phyloP scores from a whole-genome alignment of 2,113 vertebrate species.

The Triplophysa tibetana region DNA sequence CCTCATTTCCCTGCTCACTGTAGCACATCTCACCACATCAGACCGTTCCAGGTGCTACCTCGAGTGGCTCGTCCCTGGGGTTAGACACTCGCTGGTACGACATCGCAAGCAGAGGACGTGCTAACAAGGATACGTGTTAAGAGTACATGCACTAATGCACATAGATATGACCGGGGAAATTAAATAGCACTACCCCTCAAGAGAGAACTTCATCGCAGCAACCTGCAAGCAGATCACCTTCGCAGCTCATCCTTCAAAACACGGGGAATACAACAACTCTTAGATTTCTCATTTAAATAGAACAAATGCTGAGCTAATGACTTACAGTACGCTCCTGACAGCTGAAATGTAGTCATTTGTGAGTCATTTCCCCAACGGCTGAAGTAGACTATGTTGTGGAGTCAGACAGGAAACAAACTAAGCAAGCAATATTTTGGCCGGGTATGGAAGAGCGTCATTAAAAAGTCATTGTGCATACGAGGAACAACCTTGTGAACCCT shows the following conservation, averaged over 20 bases:
- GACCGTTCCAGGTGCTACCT: constrained; percentile 64
- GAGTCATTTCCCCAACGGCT: constrained; percentile 77
- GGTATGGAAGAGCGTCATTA: constrained; percentile 78
- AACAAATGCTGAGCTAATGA: constrained; percentile 37
- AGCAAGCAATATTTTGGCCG: constrained; percentile 70
- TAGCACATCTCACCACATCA: constrained; percentile 71
- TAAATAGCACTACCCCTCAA: constrained; percentile 20
- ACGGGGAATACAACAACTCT: neutral
- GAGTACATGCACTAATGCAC: constrained; percentile 45
- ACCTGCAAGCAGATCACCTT: neutral
- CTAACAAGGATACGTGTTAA: constrained; percentile 68
- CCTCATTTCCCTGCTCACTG: constrained; percentile 73
- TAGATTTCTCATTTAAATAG: constrained; percentile 5
- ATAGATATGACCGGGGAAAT: constrained; percentile 34
- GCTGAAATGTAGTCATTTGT: constrained; percentile 81
- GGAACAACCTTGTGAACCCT: constrained; percentile 77
- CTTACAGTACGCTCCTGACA: constrained; percentile 40
- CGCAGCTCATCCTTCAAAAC: neutral
- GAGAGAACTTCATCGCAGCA: constrained; percentile 1
- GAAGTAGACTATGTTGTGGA: constrained; percentile 72
- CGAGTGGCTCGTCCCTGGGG: constrained; percentile 50
- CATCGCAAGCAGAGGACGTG: constrained; percentile 59
- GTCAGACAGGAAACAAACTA: constrained; percentile 76
- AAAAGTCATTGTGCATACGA: constrained; percentile 79
- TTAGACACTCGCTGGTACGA: constrained; percentile 47